phyloP scores from a whole-genome alignment of 2,888 invertebrate species.

The Agrotis segetum region DNA sequence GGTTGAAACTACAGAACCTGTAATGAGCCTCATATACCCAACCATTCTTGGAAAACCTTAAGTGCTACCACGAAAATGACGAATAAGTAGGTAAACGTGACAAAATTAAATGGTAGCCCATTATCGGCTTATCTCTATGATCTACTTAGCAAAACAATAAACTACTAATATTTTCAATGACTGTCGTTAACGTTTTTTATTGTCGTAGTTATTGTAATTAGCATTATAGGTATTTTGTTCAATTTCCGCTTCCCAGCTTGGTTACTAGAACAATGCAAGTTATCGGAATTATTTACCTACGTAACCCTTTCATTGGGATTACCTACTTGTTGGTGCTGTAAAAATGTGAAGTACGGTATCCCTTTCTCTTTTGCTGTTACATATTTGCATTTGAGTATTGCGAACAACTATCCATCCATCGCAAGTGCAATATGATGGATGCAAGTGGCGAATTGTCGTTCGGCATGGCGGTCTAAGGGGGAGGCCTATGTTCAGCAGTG shows the following conservation, averaged over 20 bases:
- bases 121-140: conserved; percentile 19
- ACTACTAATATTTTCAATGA: background rate
- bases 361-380: no score
- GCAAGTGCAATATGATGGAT: no score
- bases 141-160: conserved; percentile 15
- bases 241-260: conserved; percentile 3
- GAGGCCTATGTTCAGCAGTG: no score
- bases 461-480: no score
- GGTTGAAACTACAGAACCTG: no score
- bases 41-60: conserved; percentile 3
- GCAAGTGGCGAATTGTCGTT: no score
- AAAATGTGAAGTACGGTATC: no score
- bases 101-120: background rate
- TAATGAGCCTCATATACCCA: no score
- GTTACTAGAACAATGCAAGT: conserved; percentile 23
- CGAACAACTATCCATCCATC: no score
- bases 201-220: conserved; percentile 4
- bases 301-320: conserved; percentile 1
- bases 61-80: background rate
- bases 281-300: conserved; percentile 34
- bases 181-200: conserved; percentile 17
- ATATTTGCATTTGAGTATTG: no score
- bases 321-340: no score
- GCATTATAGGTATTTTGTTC: conserved; percentile 19
- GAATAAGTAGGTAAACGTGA: no score